These are phyloP conservation scores for Melipona quadrifasciata DNA, from an alignment of 1,140 invertebrate genomes.

Conservation along the genomic window DNA sequence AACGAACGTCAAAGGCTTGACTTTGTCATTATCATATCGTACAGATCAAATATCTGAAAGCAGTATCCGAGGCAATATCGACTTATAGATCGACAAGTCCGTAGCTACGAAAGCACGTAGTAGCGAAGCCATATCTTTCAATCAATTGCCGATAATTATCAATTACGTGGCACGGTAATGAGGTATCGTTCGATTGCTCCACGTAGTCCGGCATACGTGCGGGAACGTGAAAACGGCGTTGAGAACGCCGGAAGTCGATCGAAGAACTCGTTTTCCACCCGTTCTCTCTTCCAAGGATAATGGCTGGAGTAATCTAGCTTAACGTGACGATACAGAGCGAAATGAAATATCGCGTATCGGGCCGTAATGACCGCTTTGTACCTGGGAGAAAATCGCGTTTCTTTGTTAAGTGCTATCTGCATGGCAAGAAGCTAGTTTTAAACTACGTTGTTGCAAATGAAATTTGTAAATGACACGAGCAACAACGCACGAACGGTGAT, in stretches of 20 bases:
- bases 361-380: not conserved
- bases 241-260: conserved; percentile 49
- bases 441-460: not conserved
- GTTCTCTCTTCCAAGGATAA: conserved; percentile 55
- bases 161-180: conserved; percentile 55
- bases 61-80: not conserved
- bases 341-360: conserved; percentile 46
- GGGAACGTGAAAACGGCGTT: conserved; percentile 37
- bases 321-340: conserved; percentile 44
- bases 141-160: conserved; percentile 55
- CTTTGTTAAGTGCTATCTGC: not conserved
- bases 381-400: not conserved
- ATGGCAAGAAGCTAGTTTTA: not conserved
- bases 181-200: conserved; percentile 51
- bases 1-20: not conserved
- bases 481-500: not conserved
- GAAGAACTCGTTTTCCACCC: conserved; percentile 49
- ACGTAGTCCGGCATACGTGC: conserved; percentile 33
- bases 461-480: not conserved
- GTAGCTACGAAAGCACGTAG: conserved; percentile 29
- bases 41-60: not conserved
- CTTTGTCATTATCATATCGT: not conserved
- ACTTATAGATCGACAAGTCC: not conserved
- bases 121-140: conserved; percentile 30
- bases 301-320: conserved; percentile 53